Evolutionary conservation across 1,140 invertebrate species (phyloP).

Genomic region (Metaphire vulgaris): DNA sequence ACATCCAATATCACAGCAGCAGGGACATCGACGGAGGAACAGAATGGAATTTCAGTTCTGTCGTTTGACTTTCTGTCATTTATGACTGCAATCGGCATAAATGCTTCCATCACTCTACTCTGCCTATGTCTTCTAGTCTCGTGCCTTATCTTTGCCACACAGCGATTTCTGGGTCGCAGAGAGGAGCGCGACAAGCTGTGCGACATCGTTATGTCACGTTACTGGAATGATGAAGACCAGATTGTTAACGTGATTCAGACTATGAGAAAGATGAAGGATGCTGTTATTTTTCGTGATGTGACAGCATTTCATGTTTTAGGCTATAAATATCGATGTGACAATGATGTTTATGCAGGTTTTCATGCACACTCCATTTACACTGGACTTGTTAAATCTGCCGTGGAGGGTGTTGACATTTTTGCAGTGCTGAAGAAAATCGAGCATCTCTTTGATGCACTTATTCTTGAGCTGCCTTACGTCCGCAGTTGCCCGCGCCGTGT

Average conservation of each 20-base stretch:
- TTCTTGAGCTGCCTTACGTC: conserved; percentile 14
- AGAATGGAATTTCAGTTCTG: no score
- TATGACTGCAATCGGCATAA: no score
- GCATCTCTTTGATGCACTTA: conserved; percentile 21
- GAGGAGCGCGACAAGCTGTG: conserved; percentile 27
- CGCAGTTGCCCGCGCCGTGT: conserved; percentile 14
- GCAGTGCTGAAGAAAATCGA: conserved; percentile 23
- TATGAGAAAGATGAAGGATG: no score
- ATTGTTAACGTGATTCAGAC: no score
- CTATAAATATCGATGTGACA: no score
- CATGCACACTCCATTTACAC: no score
- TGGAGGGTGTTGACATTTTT: not conserved
- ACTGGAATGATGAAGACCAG: conserved; percentile 22
- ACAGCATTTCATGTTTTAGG: no score
- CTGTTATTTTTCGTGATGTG: no score
- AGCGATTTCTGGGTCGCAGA: conserved; percentile 5
- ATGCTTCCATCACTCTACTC: not conserved
- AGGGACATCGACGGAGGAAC: not conserved
- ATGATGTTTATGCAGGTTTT: not conserved
- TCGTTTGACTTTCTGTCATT: no score
- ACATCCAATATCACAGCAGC: no score
- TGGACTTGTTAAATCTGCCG: no score
- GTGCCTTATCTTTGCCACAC: not conserved
- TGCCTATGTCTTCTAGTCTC: conserved; percentile 1
- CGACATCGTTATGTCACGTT: conserved; percentile 12